phyloP scores from a whole-genome alignment of 2,888 invertebrate species.

The Hypercompe scribonia region DNA sequence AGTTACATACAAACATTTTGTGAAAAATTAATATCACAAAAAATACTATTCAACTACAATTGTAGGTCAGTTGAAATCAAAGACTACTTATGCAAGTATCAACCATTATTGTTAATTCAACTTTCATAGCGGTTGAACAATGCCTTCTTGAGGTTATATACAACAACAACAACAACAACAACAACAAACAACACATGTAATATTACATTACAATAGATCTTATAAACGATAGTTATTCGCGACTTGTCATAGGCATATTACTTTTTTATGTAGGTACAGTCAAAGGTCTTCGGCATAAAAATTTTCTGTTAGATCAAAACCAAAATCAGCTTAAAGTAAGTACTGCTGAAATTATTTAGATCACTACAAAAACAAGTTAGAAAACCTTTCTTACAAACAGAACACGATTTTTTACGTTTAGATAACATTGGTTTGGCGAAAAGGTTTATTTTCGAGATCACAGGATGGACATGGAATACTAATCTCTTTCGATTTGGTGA shows the following conservation, averaged over 20 bases:
- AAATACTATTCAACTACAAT: too few species aligned
- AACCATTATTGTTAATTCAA: neutral
- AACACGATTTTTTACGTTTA: conserved; percentile 43
- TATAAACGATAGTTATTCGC: neutral
- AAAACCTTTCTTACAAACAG: conserved; percentile 39
- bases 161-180: too few species aligned
- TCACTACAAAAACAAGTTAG: conserved; percentile 43
- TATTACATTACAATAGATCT: neutral
- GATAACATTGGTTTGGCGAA: conserved; percentile 37
- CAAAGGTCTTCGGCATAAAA: conserved; percentile 15
- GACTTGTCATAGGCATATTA: neutral
- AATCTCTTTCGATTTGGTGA: conserved; percentile 36
- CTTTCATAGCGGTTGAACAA: too few species aligned
- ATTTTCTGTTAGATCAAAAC: conserved; percentile 1
- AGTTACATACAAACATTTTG: neutral
- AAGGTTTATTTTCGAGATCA: conserved; percentile 36
- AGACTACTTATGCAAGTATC: too few species aligned
- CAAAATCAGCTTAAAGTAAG: conserved; percentile 41
- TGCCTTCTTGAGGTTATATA: too few species aligned
- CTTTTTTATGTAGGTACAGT: neutral
- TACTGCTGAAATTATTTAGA: conserved; percentile 44
- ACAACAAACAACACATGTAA: too few species aligned
- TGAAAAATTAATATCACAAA: neutral
- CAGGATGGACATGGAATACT: conserved; percentile 48
- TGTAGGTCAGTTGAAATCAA: too few species aligned